Evolutionary conservation across 2,888 invertebrate species (phyloP).

Genomic region (Polyommatus icarus): DNA sequence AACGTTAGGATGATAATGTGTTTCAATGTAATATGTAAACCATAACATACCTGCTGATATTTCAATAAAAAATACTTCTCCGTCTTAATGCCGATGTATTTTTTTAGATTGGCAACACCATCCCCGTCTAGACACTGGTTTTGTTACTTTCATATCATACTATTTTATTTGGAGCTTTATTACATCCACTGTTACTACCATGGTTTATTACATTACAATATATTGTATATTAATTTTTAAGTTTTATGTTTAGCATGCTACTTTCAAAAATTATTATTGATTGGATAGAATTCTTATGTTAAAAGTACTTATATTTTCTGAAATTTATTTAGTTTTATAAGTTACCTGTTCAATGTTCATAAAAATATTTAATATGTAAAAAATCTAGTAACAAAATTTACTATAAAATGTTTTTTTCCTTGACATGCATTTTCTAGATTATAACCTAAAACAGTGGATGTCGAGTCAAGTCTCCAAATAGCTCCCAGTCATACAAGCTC

Average conservation of each 20-base stretch:
- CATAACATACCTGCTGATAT: slow-evolving; percentile 27
- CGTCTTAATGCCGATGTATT: slow-evolving; percentile 16
- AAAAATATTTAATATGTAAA: not conserved
- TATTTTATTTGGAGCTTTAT: slow-evolving; percentile 1
- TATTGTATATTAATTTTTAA: not conserved
- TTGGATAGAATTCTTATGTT: no score
- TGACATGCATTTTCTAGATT: slow-evolving; percentile 15
- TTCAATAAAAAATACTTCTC: slow-evolving; percentile 29
- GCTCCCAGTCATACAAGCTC: slow-evolving; percentile 18
- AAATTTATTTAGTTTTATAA: not conserved
- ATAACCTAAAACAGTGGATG: slow-evolving; percentile 19
- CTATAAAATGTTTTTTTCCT: not conserved
- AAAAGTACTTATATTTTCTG: no score
- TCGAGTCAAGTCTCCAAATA: slow-evolving; percentile 19
- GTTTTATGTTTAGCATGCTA: not conserved
- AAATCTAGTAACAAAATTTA: not conserved
- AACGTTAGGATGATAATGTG: slow-evolving; percentile 22
- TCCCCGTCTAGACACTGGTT: slow-evolving; percentile 28
- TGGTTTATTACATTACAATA: no score
- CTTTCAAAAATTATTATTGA: not conserved
- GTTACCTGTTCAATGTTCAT: not conserved
- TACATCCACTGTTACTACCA: slow-evolving; percentile 8
- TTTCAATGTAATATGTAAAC: slow-evolving; percentile 20
- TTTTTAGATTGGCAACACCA: slow-evolving; percentile 29
- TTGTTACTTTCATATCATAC: slow-evolving; percentile 30